Base-by-base conservation (phyloP, 2,888 invertebrate species). In the Galeopsomyia nigrocyanea region DNA sequence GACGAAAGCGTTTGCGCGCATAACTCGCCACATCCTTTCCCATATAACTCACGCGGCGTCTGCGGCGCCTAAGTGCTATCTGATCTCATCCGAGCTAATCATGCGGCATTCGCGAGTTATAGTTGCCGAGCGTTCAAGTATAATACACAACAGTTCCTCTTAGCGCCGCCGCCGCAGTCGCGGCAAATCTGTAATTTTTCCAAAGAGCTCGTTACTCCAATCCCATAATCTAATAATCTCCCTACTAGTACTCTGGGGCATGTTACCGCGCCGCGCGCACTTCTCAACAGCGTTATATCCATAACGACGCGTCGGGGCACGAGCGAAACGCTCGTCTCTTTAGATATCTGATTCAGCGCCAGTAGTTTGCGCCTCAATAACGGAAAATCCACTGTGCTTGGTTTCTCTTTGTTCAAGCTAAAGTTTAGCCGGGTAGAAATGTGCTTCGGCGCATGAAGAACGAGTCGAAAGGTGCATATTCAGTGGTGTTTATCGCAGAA, bases 41-140 rank as follows among this genome's bases (percentile, higher is more conserved):
- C 47, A 22, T 17, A 46, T 16, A 60, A 49, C 31, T 47, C 16
- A 31, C 26, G 14, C 53, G 21, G 26, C 16, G 39, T 1, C 39
- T 1, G 14, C 53, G 21, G 26, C 19, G 39, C 39, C 39, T 5
- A 39, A 39, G 39, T 39, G 13, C 39, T 39, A 49, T 61, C 56
- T 39, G 55, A 67, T 71, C 55, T 63, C 51, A 56, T 67, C 26
- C 62, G 17, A 7, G 39, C 39, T 39, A 39, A 39, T 39, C 39
- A 26, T 5, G 26, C 26, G 26, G 26, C 26, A 26, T 26, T 26
- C 26, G 26, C 26, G 26, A 26, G 26, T n/a, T n/a, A n/a, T n/a
- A n/a, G n/a, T 5, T 2, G 26, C 26, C 26, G 26, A 26, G 5
- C 39, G 39, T 10, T 39, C 39, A 10, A 31, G 31, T 31, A 31